These are phyloP conservation scores for Alloplasta piceator DNA, from an alignment of 2,888 invertebrate species.

Conservation along the genomic window DNA sequence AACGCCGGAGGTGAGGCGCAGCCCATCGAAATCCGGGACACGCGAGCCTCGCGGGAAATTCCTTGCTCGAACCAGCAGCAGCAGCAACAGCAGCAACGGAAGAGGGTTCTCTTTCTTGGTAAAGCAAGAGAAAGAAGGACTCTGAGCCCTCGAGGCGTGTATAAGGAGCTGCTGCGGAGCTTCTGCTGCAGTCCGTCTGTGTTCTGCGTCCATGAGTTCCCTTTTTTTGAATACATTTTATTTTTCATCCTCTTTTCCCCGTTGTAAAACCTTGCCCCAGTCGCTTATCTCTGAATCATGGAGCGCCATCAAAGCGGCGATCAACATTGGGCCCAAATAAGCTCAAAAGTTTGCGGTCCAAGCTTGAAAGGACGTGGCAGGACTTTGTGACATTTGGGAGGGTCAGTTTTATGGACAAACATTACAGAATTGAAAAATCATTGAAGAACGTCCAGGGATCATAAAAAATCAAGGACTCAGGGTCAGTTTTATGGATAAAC, in stretches of 20 bases:
- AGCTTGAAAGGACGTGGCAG: too few relatives aligned
- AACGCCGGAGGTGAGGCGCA: conserved; percentile 66
- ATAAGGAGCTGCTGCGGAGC: conserved; percentile 46
- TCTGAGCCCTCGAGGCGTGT: conserved; percentile 36
- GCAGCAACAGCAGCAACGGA: conserved; percentile 26
- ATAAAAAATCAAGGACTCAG: too few relatives aligned
- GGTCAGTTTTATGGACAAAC: too few relatives aligned
- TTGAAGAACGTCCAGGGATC: too few relatives aligned
- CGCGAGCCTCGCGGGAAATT: conserved; percentile 83
- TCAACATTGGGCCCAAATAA: too few relatives aligned
- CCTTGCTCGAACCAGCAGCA: conserved; percentile 71
- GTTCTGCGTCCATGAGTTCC: conserved; percentile 16
- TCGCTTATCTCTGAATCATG: background rate
- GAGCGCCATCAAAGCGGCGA: conserved; percentile 16
- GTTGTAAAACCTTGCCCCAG: background rate
- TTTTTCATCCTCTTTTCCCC: conserved; percentile 17
- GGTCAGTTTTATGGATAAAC: too few relatives aligned
- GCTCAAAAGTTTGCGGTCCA: too few relatives aligned
- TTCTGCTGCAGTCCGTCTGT: conserved; percentile 40
- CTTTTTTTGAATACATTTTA: too few relatives aligned
- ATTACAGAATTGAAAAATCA: too few relatives aligned
- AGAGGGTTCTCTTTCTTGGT: conserved; percentile 67
- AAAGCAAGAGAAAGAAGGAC: conserved; percentile 65
- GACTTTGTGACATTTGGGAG: too few relatives aligned
- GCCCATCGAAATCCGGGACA: conserved; percentile 80